Evolutionary conservation across 1,140 invertebrate species (phyloP), one percentile per base, ranked within the genome.

Genomic region (Dendroctonus valens): DNA sequence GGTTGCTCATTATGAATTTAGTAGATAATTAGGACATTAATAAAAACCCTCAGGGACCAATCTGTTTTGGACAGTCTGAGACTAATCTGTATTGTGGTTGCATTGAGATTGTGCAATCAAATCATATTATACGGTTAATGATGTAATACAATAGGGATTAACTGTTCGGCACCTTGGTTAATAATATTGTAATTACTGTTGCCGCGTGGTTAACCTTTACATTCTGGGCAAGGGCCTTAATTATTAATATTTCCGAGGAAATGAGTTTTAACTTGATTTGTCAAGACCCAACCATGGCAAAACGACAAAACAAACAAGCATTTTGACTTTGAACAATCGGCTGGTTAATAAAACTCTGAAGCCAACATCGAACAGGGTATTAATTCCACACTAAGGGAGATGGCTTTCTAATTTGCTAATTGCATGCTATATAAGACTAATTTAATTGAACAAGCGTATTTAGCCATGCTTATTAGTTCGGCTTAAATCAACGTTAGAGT

Each of bases 51-150:
- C 26, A 26, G 42, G 57, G 57, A 26, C 5, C 57, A 52, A 66
- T 59, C 40, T 66, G 64, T 57, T 11, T 15, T 7, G 11, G 49
- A 66, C 64, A 52, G 48, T 59, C 55, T 59, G 49, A 41, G 58
- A 59, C 64, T 66, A 66, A 66, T 66, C 42, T 59, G 57, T 60
- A 66, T 66, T 66, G 57, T 66, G 55, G 64, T 53, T 41, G 40
- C 11, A 66, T 57, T 66, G 55, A 60, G 57, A 66, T 66, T 66
- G 64, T 66, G 64, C 58, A 66, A 57, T 59, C 41, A 66, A 48
- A 66, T 46, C 64, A 66, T 66, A 66, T 66, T 66, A 66, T 66
- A 66, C 53, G 64, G 64, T 66, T 66, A 66, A 66, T 66, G 48
- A 66, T 66, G 64, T 66, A 66, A 59, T 57, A 66, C 64, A 66